phyloP scores from a whole-genome alignment of 2,797 vertebrate genomes.

The Glyptemys insculpta region DNA sequence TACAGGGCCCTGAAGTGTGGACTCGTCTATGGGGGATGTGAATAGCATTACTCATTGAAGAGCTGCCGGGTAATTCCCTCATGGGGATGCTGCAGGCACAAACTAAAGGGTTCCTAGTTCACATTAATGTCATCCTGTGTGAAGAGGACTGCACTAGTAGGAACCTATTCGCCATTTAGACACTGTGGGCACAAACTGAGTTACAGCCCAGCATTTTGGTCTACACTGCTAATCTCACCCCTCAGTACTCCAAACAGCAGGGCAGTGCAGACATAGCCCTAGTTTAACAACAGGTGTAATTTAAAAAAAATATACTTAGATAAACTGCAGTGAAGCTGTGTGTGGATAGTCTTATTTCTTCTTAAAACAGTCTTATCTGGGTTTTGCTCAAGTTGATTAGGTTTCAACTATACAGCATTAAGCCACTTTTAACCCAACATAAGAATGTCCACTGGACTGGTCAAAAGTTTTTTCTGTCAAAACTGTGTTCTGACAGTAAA shows the following conservation, averaged over 20 bases:
- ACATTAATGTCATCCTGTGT: not conserved
- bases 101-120: not conserved
- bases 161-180: not conserved
- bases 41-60: not conserved
- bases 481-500: not conserved
- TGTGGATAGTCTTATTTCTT: not conserved
- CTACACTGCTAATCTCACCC: not conserved
- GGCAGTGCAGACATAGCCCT: not conserved
- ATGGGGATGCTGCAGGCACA: not conserved
- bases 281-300: not conserved
- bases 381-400: not conserved
- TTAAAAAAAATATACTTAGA: not conserved
- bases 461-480: not conserved
- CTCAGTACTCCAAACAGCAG: not conserved
- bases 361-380: not conserved
- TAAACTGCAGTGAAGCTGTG: not conserved
- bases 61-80: not conserved
- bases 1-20: not conserved
- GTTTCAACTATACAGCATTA: not conserved
- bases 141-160: not conserved
- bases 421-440: not conserved
- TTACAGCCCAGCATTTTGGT: not conserved
- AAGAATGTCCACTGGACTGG: not conserved
- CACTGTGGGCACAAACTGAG: not conserved
- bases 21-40: not conserved